Base-by-base conservation (phyloP, 2,888 invertebrate genomes). In the Lumbricus terrestris region DNA sequence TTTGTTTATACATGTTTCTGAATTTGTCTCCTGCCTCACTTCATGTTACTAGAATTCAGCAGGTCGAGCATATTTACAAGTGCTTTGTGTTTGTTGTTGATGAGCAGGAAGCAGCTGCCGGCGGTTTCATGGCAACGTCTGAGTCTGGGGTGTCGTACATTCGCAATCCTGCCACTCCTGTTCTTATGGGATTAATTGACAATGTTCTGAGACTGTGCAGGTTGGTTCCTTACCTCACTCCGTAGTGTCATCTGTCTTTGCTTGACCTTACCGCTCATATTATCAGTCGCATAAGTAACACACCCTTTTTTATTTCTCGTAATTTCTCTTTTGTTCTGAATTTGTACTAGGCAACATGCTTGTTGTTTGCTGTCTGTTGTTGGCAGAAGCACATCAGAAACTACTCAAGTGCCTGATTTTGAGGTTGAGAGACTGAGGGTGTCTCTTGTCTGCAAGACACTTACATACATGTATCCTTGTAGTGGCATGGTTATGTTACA, bases 121-220 rank as follows among this genome's bases (percentile, higher is more conserved):
- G 98, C 82, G 97, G 97, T 0, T 98, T 98, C 95, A 96, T 97
- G 69, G 96, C 97, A 13, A 40, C n/a, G 0, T 23, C 85, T 18
- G n/a, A 38, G 47, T 89, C 82, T 90, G 90, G 90, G 96, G 96
- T 91, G 97, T 97, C 0, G 96, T 42, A 97, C 92, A 97, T 97
- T 95, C 96, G 97, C 91, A 98, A 98, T 96, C 98, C 98, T 35
- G 97, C 97, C 90, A 97, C 97, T 0, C 96, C 96, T 35, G 97
- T 98, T 95, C 96, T 98, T 92, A 96, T 97, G 92, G 97, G 97
- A 1, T 95, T 97, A 91, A 95, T 98, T 92, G 97, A 97, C 20
- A 97, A 97, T 91, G 96, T 98, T 83, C 96, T 98, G 88, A 96
- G 96, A 0, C 95, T 98, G n/a, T 96, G 97, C 91, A 96, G 97